phyloP scores from a whole-genome alignment of 1,140 invertebrate genomes.

The Ceratina calcarata region DNA sequence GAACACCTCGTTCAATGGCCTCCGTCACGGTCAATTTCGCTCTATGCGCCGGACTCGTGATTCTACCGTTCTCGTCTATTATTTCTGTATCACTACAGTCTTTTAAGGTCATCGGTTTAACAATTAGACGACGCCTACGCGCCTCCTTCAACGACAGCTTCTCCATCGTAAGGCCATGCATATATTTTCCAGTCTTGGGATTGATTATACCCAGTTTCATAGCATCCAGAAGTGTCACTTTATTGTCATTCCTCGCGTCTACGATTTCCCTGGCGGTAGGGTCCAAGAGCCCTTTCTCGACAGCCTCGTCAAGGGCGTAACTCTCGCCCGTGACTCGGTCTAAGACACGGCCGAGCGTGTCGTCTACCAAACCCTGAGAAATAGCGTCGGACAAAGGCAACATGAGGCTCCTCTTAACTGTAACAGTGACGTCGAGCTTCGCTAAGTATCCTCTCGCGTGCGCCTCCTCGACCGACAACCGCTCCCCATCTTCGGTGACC shows the following conservation, averaged over 20 bases:
- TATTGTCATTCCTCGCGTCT: conserved; percentile 87
- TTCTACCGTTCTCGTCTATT: conserved; percentile 88
- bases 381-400: conserved; percentile 91
- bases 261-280: conserved; percentile 89
- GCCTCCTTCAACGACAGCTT: conserved; percentile 91
- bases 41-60: conserved; percentile 89
- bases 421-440: conserved; percentile 85
- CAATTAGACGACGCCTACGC: conserved; percentile 87
- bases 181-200: conserved; percentile 88
- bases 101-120: conserved; percentile 94
- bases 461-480: conserved; percentile 89
- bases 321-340: conserved; percentile 91
- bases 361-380: conserved; percentile 89
- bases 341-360: conserved; percentile 87
- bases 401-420: conserved; percentile 85
- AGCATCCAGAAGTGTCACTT: conserved; percentile 91
- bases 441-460: conserved; percentile 87
- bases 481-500: conserved; percentile 84
- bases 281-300: conserved; percentile 88
- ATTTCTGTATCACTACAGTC: conserved; percentile 91
- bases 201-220: conserved; percentile 89
- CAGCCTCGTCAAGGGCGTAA: conserved; percentile 89
- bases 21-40: conserved; percentile 89
- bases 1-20: conserved; percentile 90
- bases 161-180: conserved; percentile 87